Evolutionary conservation across 37 sponge, comb jelly and placozoan genomes (phyloP), one percentile per base, ranked within the genome.

Genomic region (Bolinopsis microptera): DNA sequence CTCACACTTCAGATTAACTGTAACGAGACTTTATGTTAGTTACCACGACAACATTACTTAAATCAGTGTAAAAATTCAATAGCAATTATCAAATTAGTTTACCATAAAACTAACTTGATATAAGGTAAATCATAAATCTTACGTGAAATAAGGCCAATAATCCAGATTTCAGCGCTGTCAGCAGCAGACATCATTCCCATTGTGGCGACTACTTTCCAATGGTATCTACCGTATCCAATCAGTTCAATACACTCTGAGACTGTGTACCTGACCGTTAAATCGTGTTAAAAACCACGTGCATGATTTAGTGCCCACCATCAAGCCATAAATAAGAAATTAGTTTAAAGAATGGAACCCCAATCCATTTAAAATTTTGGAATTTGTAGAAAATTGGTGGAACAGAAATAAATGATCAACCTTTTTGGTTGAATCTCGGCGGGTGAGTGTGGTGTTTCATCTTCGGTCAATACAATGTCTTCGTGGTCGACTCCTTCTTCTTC

Each of bases 171-270:
- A 5, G 75, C 31, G 5, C 31, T 30, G 75, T 72, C 75, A 72
- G 75, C 26, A 24, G 31, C 26, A 72, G 75, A 72, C 75, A 72
- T 72, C 75, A 72, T 72, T 2, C 75, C 75, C 75, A 72, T 72
- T 24, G 75, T 28, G 3, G 31, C 75, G n/a, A 72, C 31, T 8
- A 72, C 75, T 28, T 72, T 72, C 75, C 75, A 72, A 21, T 72
- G 75, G 75, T 72, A 72, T 28, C 31, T n/a, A 72, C 75, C 75
- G 31, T 72, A 72, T 24, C 75, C 75, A 24, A 72, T 72, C 26
- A 30, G 31, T 72, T 72, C 75, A 5, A 72, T 72, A 28, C 26
- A 28, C 26, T 72, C 75, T n/a, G 75, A 72, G 13, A 72, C 31
- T 8, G 26, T 28, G 25, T 21, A 28, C 18, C 75, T 72, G 25